These are phyloP conservation scores for Euspilapteryx auroguttella DNA, from an alignment of 2,888 invertebrate genomes.

Conservation along the genomic window DNA sequence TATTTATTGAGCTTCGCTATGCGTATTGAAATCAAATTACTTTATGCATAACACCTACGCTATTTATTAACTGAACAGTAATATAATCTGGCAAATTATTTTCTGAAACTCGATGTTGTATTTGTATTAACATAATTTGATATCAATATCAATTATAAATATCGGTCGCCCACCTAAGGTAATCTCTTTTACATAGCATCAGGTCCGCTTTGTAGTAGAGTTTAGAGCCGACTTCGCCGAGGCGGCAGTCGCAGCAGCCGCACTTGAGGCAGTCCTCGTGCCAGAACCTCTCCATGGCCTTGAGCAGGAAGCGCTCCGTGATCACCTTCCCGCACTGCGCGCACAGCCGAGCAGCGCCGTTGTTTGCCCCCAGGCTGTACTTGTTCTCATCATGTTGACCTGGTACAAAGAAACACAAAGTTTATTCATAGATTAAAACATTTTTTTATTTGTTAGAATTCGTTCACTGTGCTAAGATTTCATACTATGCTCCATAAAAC, in stretches of 20 bases:
- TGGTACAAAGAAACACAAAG: conserved; percentile 17
- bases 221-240: conserved; percentile 92
- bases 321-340: conserved; percentile 87
- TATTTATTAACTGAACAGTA: no score
- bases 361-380: conserved; percentile 30
- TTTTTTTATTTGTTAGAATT: no score
- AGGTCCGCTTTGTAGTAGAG: conserved; percentile 89
- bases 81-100: no score
- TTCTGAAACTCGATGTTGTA: no score
- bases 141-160: no score
- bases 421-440: no score
- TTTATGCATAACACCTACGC: no score
- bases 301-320: conserved; percentile 78
- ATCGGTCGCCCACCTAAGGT: conserved; percentile 75
- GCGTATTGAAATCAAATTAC: no score
- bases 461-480: no score
- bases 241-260: conserved; percentile 88
- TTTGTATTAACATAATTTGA: no score
- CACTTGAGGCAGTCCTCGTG: conserved; percentile 93
- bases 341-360: conserved; percentile 65
- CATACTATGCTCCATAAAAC: no score
- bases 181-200: conserved; percentile 89
- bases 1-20: no score
- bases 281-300: conserved; percentile 89
- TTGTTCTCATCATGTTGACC: conserved; percentile 53